Base-by-base conservation (phyloP, 2,113 vertebrate genomes). In the Rana temporaria region DNA sequence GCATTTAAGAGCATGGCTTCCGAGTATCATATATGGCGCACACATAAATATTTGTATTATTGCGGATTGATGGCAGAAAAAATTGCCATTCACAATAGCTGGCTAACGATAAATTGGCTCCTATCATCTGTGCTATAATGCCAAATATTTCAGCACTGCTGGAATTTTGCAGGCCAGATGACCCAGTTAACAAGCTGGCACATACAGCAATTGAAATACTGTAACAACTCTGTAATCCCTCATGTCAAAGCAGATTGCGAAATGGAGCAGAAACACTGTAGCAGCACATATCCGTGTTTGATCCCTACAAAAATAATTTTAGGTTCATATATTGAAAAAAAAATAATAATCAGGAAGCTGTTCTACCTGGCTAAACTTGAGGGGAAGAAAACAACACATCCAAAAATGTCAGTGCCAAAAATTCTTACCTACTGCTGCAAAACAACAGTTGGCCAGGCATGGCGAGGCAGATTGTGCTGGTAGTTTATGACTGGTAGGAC, bases 11-110 rank as follows among this genome's bases (percentile, higher is more conserved):
- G 17, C 22, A 9, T 26, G 53, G 30, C 11, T 24, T 56, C 19
- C 4, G 5, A 73, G 53, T 17, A 34, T 20, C 24, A 1, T 8
- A 57, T 26, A 30, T 18, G 55, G 22, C 55, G 19, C 14, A 48
- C 6, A 48, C 42, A 48, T 12, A 48, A 11, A 48, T 48, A 48
- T 9, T 48, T 14, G 1, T 12, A 12, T 48, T 48, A 48, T 48
- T 48, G 42, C 9, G 42, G 42, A 11, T 12, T 12, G 12, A 48
- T 48, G 14, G 42, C 9, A 48, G 42, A 48, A 48, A 38, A 38
- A 48, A 12, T 14, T 78, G 86, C 26, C 85, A 88, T 89, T 86
- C 64, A 84, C 52, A 77, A 69, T 62, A 38, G 14, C 57, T 60
- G 20, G 18, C 57, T n/a, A 60, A n/a, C 4, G 6, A 20, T 60